These are phyloP conservation scores for Hetaerina americana DNA, from an alignment of 1,140 invertebrate genomes.

Conservation along the genomic window DNA sequence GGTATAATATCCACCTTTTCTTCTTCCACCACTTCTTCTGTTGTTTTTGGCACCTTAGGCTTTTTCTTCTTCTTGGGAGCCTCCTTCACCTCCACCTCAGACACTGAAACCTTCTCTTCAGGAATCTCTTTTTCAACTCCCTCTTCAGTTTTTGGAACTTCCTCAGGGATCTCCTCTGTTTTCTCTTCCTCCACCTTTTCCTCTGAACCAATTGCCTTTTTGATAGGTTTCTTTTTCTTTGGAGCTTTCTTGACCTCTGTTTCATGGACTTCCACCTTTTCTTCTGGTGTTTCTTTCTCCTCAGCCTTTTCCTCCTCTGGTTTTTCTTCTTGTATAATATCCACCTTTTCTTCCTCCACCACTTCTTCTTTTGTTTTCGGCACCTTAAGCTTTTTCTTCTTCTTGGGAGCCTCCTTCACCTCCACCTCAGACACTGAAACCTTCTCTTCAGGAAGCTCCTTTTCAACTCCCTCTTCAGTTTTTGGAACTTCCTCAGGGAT, in stretches of 20 bases:
- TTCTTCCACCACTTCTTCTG: too few species aligned
- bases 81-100: too few species aligned
- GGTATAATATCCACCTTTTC: too few species aligned
- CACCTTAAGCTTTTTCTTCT: constrained; percentile 24
- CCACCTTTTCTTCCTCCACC: neutral
- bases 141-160: too few species aligned
- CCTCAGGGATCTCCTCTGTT: too few species aligned
- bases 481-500: constrained; percentile 7
- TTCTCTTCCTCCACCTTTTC: constrained; percentile 2
- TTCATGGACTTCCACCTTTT: neutral
- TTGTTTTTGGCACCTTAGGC: too few species aligned
- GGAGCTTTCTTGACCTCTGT: neutral
- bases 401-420: constrained; percentile 24
- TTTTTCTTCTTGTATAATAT: constrained; percentile 8
- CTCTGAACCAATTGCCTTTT: constrained; percentile 1
- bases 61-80: too few species aligned
- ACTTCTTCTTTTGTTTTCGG: constrained; percentile 23
- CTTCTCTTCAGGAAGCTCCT: constrained; percentile 15
- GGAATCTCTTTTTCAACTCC: too few species aligned
- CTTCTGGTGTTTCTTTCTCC: constrained; percentile 2
- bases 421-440: constrained; percentile 23
- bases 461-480: neutral
- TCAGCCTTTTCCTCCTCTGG: constrained; percentile 1
- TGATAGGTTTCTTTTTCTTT: constrained; percentile 4
- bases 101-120: too few species aligned